phyloP scores from a whole-genome alignment of 2,888 invertebrate genomes.

The Chrysodeixis includens region DNA sequence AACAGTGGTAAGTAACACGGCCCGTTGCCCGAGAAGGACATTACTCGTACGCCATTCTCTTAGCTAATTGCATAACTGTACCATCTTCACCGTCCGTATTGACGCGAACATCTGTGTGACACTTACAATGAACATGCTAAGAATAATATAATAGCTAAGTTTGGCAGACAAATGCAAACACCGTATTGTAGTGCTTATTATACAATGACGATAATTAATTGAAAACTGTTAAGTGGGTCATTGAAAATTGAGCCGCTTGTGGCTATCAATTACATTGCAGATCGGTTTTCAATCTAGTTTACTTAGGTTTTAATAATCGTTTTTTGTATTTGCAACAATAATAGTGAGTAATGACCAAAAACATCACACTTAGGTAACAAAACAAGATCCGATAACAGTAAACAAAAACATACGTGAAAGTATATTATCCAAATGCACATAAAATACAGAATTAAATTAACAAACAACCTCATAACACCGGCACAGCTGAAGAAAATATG shows the following conservation, averaged over 20 bases:
- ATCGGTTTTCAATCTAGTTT: background rate
- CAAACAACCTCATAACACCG: background rate
- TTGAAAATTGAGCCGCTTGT: background rate
- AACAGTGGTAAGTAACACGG: slow-evolving; percentile 62
- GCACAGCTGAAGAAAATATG: background rate
- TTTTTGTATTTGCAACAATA: background rate
- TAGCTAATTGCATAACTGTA: slow-evolving; percentile 77
- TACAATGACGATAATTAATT: slow-evolving; percentile 31
- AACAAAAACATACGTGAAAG: background rate
- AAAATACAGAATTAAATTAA: background rate
- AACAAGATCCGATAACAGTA: background rate
- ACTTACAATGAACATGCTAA: slow-evolving; percentile 44
- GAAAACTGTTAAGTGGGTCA: slow-evolving; percentile 41
- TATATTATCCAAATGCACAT: background rate
- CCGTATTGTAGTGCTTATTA: slow-evolving; percentile 18
- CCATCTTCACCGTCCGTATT: slow-evolving; percentile 58
- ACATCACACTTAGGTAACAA: background rate
- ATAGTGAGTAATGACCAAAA: background rate
- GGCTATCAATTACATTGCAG: background rate
- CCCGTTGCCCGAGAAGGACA: slow-evolving; percentile 74
- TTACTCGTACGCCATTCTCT: slow-evolving; percentile 68
- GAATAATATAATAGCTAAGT: slow-evolving; percentile 45
- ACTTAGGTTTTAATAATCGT: background rate
- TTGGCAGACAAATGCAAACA: slow-evolving; percentile 21
- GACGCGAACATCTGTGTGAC: slow-evolving; percentile 55